A percentile compares a stretch with the other conserved stretches of the same genome.
Evolutionary conservation across 2,797 vertebrate species (phyloP).

Genomic region (Vespertilio murinus): DNA sequence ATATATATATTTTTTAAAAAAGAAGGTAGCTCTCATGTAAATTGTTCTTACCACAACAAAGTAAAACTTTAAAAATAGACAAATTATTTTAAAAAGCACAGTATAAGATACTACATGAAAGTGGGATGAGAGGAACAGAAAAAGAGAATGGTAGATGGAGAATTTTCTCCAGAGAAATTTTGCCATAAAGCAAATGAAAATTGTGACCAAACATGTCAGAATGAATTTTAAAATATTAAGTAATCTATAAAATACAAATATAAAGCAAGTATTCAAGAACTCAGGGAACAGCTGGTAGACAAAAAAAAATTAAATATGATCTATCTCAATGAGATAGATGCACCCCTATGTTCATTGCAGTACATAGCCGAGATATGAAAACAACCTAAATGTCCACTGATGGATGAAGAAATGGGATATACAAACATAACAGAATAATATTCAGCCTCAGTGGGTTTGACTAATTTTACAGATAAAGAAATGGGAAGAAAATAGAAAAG

Average conservation of each 20-base stretch:
- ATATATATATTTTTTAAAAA: no score
- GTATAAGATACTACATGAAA: conserved; percentile 1
- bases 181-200: conserved; percentile 7
- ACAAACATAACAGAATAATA: no score
- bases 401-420: no score
- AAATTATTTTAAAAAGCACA: neutral
- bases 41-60: no score
- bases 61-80: no score
- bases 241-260: neutral
- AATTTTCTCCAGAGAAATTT: conserved; percentile 7
- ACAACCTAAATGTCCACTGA: no score
- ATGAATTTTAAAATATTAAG: conserved; percentile 9
- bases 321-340: no score
- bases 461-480: conserved; percentile 1
- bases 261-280: no score
- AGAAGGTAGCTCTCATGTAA: no score
- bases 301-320: conserved; percentile 15
- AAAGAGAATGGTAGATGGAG: neutral
- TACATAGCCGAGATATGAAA: no score
- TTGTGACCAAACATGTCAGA: neutral
- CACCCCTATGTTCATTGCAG: no score
- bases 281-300: neutral
- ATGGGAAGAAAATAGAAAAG: neutral
- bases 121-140: neutral
- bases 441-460: no score